phyloP scores from a whole-genome alignment of 2,113 vertebrate species.

The Corythornis madagascariensis region DNA sequence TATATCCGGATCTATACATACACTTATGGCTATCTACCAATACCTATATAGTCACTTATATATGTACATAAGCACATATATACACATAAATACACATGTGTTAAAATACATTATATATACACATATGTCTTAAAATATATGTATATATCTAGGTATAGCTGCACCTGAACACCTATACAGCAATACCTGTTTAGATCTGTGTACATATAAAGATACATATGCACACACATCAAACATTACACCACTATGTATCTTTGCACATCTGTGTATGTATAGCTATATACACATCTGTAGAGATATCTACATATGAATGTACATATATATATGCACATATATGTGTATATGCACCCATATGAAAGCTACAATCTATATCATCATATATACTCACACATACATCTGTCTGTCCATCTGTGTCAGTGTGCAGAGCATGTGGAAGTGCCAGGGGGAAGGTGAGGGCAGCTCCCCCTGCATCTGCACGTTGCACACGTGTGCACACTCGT shows the following conservation, averaged over 20 bases:
- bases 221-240: not conserved
- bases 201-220: not conserved
- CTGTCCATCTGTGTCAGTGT: not conserved
- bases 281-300: not conserved
- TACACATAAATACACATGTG: fast-evolving
- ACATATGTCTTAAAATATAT: not conserved
- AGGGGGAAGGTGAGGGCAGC: too few relatives aligned
- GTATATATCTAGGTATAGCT: fast-evolving
- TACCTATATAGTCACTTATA: not conserved
- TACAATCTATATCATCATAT: not conserved
- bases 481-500: fast-evolving
- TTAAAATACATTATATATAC: not conserved
- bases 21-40: not conserved
- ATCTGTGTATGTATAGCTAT: fast-evolving
- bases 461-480: too few relatives aligned
- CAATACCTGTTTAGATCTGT: not conserved
- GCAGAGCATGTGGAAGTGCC: too few relatives aligned
- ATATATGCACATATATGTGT: too few relatives aligned
- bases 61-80: not conserved
- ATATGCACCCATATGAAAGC: not conserved
- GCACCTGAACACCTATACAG: not conserved
- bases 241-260: fast-evolving
- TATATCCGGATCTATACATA: not conserved
- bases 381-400: not conserved
- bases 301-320: fast-evolving